Base-by-base conservation (phyloP, 1,140 invertebrate genomes). In the Harpegnathos saltator region DNA sequence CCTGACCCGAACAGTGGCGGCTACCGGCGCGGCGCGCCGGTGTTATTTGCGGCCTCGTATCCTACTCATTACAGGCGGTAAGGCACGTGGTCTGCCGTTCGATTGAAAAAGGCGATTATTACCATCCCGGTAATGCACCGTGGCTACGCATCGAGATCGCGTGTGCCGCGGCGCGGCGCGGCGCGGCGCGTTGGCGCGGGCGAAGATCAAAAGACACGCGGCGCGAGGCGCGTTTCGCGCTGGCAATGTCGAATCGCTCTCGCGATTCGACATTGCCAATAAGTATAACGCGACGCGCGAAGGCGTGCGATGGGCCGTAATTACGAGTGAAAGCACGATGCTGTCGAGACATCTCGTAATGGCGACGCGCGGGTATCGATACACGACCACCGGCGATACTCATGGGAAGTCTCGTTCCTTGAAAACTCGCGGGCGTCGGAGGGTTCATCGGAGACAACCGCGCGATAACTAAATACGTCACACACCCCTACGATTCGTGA, bases 101-200 rank as follows among this genome's bases (percentile, higher is more conserved):
- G 33, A 58, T 78, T 83, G 26, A 52, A 83, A 78, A 78, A 78
- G 44, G 44, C 68, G 54, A 54, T 83, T n/a, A 75, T 83, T 75
- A 74, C 19, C 15, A 52, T 62, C 38, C 48, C 58, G n/a, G 19
- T 82, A 82, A 73, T 82, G 58, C 56, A 63, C 22, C 29, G 29
- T 38, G 74, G 56, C 44, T 72, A 63, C 26, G 56, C 75, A 44
- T 80, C 48, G 33, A 44, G 38, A 80, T 80, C 69, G 38, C 24
- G 11, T 19, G n/a, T n/a, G n/a, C n/a, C n/a, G n/a, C n/a, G n/a
- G n/a, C n/a, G n/a, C n/a, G n/a, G n/a, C n/a, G n/a, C n/a, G n/a
- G n/a, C n/a, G n/a, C n/a, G n/a, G n/a, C n/a, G n/a, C n/a, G n/a
- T n/a, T n/a, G n/a, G n/a, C n/a, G n/a, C n/a, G n/a, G n/a, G 9